These are phyloP conservation scores for Drosophila macrospina DNA, from an alignment of 2,888 invertebrate genomes.

Conservation along the genomic window DNA sequence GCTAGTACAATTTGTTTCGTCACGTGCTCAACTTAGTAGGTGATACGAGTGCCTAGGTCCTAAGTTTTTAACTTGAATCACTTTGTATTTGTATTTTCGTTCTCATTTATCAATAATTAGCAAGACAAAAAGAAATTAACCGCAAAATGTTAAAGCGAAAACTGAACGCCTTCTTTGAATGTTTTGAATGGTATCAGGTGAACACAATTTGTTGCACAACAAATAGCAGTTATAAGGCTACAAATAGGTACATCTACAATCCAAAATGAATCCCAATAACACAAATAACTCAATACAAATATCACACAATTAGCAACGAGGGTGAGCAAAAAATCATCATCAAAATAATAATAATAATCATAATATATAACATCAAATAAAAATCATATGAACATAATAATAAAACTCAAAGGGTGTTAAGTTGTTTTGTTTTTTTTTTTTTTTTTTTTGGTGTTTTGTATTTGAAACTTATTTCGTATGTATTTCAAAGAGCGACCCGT, in stretches of 20 bases:
- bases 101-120: constrained; percentile 34
- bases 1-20: constrained; percentile 72
- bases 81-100: constrained; percentile 62
- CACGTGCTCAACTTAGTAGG: constrained; percentile 70
- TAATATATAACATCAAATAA: constrained; percentile 3
- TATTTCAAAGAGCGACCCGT: constrained; percentile 59
- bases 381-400: constrained; percentile 55
- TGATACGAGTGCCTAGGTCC: constrained; percentile 74
- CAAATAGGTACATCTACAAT: constrained; percentile 20
- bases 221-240: constrained; percentile 65
- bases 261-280: constrained; percentile 20
- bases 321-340: constrained; percentile 62
- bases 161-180: constrained; percentile 51
- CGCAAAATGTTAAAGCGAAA: constrained; percentile 15
- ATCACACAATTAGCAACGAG: constrained; percentile 79
- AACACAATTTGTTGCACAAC: constrained; percentile 66
- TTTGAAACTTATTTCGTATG: constrained; percentile 63
- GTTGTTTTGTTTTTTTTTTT: constrained; percentile 48
- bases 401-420: constrained; percentile 77
- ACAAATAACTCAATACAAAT: constrained; percentile 70
- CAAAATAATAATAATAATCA: constrained; percentile 26
- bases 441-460: constrained; percentile 55
- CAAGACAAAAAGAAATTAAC: constrained; percentile 24
- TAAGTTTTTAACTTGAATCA: constrained; percentile 82
- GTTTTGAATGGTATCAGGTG: constrained; percentile 68